phyloP scores from a whole-genome alignment of 37 sponge, comb jelly and placozoan genomes.

The Beroe forskalii region DNA sequence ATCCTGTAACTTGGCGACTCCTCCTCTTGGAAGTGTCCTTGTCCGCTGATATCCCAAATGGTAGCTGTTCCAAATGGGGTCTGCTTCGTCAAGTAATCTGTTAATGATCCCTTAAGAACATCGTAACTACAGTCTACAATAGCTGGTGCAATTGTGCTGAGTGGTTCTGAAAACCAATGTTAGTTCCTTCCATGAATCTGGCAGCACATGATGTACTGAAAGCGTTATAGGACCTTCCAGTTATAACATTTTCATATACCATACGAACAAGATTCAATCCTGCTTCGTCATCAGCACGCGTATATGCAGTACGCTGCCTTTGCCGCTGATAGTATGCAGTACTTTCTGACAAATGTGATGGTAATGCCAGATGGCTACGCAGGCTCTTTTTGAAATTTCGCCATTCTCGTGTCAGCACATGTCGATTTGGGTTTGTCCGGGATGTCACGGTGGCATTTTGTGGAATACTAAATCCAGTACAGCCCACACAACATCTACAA shows the following conservation, averaged over 20 bases:
- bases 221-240: not conserved
- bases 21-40: not conserved
- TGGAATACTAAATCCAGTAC: no score
- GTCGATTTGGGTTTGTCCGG: no score
- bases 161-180: not conserved
- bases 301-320: no score
- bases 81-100: not conserved
- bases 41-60: not conserved
- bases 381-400: no score
- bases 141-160: not conserved
- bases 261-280: not conserved
- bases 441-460: no score
- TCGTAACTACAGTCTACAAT: not conserved
- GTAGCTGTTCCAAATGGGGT: not conserved
- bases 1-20: not conserved
- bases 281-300: not conserved
- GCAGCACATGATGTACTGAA: not conserved
- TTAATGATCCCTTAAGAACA: not conserved
- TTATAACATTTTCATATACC: not conserved
- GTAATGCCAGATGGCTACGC: no score
- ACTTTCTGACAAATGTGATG: no score
- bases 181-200: not conserved
- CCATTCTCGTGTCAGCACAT: no score
- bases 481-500: no score
- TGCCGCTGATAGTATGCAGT: no score